phyloP scores from a whole-genome alignment of 2,797 vertebrate genomes.

The Enteromius trimaculatus region DNA sequence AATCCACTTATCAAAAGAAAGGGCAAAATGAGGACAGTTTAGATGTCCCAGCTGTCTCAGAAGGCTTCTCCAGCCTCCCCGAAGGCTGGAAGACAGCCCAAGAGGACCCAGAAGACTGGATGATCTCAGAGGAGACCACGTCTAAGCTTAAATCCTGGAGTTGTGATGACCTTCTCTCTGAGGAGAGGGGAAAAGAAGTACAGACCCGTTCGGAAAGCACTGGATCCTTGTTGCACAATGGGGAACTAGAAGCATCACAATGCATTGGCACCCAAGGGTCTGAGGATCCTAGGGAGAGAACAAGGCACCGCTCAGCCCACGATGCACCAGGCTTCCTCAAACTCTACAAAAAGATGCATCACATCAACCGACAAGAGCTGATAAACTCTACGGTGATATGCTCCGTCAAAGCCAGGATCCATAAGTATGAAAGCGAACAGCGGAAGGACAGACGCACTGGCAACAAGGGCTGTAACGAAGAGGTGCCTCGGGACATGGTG shows the following conservation, averaged over 20 bases:
- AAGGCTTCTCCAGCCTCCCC: conserved; percentile 77
- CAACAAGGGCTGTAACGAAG: conserved; percentile 70
- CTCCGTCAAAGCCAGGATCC: conserved; percentile 83
- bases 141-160: conserved; percentile 86
- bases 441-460: conserved; percentile 65
- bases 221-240: conserved; percentile 76
- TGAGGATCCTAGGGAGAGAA: conserved; percentile 35
- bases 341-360: conserved; percentile 89
- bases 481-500: conserved; percentile 87
- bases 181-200: conserved; percentile 59
- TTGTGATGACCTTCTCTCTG: conserved; percentile 83
- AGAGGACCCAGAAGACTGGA: conserved; percentile 27
- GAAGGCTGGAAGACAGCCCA: conserved; percentile 83
- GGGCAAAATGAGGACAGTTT: conserved; percentile 30
- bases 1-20: conserved; percentile 77
- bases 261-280: conserved; percentile 12
- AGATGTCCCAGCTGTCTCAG: conserved; percentile 68
- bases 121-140: conserved; percentile 77
- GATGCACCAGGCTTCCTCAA: conserved; percentile 85
- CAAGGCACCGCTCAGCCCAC: conserved; percentile 77
- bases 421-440: conserved; percentile 84
- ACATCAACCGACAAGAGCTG: conserved; percentile 86
- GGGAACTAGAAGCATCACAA: conserved; percentile 63
- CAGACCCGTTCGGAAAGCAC: conserved; percentile 79
- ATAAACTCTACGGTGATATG: conserved; percentile 83